Percentiles rank a stretch among this genome's conserved stretches.
These are phyloP conservation scores for Psilanteris sp. DNA, from an alignment of 1,140 invertebrate genomes.

Conservation along the genomic window DNA sequence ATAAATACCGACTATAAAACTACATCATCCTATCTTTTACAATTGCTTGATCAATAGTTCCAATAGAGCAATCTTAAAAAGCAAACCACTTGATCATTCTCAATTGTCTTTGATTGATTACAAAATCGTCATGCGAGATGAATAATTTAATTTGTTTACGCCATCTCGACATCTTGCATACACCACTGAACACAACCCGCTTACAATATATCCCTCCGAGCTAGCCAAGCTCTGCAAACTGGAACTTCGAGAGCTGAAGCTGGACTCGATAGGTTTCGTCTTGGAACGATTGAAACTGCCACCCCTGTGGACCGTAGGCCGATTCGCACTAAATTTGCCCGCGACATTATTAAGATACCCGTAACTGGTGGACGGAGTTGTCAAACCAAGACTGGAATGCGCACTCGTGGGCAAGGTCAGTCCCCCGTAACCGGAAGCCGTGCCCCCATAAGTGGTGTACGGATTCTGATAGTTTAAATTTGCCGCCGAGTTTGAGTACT, in stretches of 20 bases:
- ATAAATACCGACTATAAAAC: too few species aligned
- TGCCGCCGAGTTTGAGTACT: conserved; percentile 72
- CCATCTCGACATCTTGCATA: too few species aligned
- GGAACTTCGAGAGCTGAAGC: conserved; percentile 75
- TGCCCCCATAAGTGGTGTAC: conserved; percentile 82
- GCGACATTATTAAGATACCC: conserved; percentile 68
- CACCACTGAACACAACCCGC: conserved; percentile 67
- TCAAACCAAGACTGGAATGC: conserved; percentile 79
- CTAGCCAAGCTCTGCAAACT: conserved; percentile 81
- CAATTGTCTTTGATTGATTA: too few species aligned
- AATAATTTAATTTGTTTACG: too few species aligned
- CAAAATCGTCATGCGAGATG: too few species aligned
- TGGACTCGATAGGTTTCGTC: conserved; percentile 65
- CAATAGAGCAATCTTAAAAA: too few species aligned
- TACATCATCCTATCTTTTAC: too few species aligned
- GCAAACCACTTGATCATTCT: too few species aligned
- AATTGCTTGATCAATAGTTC: too few species aligned
- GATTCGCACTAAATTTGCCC: conserved; percentile 52
- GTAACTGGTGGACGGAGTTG: conserved; percentile 81
- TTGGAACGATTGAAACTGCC: conserved; percentile 74
- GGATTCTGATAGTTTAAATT: conserved; percentile 79
- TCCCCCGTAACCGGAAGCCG: conserved; percentile 83
- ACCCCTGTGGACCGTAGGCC: conserved; percentile 62
- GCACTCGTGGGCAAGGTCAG: conserved; percentile 78
- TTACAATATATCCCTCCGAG: conserved; percentile 87